A percentile compares a stretch with the other conserved stretches of the same genome.
phyloP scores from a whole-genome alignment of 2,888 invertebrate genomes.

The Drosophila neutralis region DNA sequence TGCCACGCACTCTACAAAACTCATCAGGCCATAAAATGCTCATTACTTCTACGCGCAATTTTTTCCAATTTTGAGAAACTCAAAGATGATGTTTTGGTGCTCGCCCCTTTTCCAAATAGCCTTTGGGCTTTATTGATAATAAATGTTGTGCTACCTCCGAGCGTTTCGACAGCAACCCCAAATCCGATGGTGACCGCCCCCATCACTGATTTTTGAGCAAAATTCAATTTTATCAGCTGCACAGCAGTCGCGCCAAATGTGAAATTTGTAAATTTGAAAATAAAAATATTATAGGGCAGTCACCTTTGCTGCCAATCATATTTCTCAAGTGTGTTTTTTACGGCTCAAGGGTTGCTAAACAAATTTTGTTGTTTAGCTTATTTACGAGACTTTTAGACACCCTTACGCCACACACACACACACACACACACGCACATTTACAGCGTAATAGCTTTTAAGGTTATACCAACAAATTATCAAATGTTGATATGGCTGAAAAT shows the following conservation, averaged over 20 bases:
- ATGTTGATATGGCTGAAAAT: constrained; percentile 35
- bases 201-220: constrained; percentile 23
- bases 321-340: constrained; percentile 12
- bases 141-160: constrained; percentile 42
- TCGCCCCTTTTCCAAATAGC: constrained; percentile 31
- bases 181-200: constrained; percentile 11
- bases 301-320: constrained; percentile 27
- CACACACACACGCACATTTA: background rate
- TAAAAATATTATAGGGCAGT: constrained; percentile 14
- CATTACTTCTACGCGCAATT: constrained; percentile 38
- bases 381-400: constrained; percentile 25
- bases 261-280: constrained; percentile 14
- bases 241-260: constrained; percentile 28
- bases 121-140: constrained; percentile 61
- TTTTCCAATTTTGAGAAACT: constrained; percentile 8
- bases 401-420: constrained; percentile 19
- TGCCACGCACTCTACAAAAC: constrained; percentile 57
- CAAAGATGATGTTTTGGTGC: constrained; percentile 35
- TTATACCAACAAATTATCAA: constrained; percentile 16
- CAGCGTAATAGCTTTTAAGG: constrained; percentile 16
- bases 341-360: constrained; percentile 25
- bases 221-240: constrained; percentile 51
- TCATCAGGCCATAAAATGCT: constrained; percentile 58
- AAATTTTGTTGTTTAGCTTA: constrained; percentile 8
- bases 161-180: no score